Conservation (phyloP, 2,113 vertebrate species). For the Gambusia holbrooki region DNA sequence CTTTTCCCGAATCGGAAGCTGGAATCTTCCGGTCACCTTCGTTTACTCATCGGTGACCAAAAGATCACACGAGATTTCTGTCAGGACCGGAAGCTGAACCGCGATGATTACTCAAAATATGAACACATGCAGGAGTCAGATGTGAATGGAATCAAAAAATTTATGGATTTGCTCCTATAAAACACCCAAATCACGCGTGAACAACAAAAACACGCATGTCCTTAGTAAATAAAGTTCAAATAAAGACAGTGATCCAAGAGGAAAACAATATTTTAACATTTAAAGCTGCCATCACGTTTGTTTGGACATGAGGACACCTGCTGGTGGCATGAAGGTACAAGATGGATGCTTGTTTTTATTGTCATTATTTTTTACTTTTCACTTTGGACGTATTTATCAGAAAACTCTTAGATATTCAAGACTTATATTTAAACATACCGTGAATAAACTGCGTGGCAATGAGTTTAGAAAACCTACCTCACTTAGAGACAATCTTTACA, state of each 20-base stretch:
- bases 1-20: no score
- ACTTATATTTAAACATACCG: no score
- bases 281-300: not conserved
- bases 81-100: slow-evolving; percentile 10
- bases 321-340: slow-evolving; percentile 11
- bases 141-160: no score
- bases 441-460: no score
- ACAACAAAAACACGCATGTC: not conserved
- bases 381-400: not conserved
- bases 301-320: slow-evolving; percentile 27
- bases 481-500: not conserved
- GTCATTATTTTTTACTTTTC: not conserved
- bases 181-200: not conserved
- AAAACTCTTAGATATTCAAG: not conserved
- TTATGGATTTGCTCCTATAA: not conserved
- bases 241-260: not conserved
- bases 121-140: not conserved
- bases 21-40: no score
- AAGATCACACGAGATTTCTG: not conserved
- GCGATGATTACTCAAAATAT: not conserved
- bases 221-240: no score
- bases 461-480: no score
- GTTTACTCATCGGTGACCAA: not conserved
- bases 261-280: not conserved
- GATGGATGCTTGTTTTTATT: not conserved